phyloP scores from a whole-genome alignment of 2,888 invertebrate genomes.

The Parascotia fuliginaria region DNA sequence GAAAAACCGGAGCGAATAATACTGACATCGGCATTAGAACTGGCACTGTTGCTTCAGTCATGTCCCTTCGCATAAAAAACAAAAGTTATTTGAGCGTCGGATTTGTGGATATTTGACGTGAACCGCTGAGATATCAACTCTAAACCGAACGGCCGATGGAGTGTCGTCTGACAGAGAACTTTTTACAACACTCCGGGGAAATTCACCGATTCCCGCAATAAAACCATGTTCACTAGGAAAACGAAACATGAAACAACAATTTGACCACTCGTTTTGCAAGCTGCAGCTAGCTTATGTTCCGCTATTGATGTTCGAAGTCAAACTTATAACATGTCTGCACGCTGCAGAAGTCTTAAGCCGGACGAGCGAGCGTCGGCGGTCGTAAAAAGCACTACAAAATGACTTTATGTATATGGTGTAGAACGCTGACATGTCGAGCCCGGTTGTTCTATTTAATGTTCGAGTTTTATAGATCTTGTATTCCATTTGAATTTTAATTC shows the following conservation, averaged over 20 bases:
- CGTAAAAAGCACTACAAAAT: conserved; percentile 72
- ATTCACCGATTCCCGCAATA: conserved; percentile 73
- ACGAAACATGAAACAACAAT: conserved; percentile 66
- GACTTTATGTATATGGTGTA: conserved; percentile 55
- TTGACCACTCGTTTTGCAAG: conserved; percentile 56
- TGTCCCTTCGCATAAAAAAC: conserved; percentile 58
- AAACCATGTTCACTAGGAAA: conserved; percentile 57
- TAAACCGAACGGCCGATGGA: conserved; percentile 64
- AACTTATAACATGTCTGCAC: conserved; percentile 42
- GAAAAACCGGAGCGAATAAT: conserved; percentile 57
- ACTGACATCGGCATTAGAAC: conserved; percentile 59
- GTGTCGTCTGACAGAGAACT: conserved; percentile 66
- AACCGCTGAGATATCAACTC: conserved; percentile 62
- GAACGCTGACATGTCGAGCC: conserved; percentile 56
- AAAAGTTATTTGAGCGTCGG: conserved; percentile 61
- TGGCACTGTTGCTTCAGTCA: conserved; percentile 49
- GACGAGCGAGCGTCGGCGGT: conserved; percentile 51
- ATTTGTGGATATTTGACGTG: conserved; percentile 62
- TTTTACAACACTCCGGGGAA: conserved; percentile 80
- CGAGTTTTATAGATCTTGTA: conserved; percentile 64
- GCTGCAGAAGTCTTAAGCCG: conserved; percentile 40
- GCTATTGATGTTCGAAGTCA: conserved; percentile 40
- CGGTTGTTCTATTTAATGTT: conserved; percentile 64
- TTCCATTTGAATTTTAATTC: conserved; percentile 71
- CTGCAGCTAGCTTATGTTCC: conserved; percentile 42